phyloP scores from a whole-genome alignment of 2,888 invertebrate genomes.

The Ormyrus pomaceus region DNA sequence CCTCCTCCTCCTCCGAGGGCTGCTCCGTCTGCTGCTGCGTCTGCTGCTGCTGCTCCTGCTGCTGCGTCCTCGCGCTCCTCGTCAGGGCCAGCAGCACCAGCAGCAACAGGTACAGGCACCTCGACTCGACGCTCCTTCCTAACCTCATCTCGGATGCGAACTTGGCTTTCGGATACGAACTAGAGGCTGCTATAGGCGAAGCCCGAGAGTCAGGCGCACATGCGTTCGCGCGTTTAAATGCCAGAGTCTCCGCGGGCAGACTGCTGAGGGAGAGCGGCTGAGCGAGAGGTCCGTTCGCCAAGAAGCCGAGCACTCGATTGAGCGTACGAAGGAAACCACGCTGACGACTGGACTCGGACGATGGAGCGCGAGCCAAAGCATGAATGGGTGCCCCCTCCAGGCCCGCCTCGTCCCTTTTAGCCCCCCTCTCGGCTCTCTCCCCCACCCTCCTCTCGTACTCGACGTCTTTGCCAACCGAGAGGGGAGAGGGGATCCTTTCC shows the following conservation, averaged over 20 bases:
- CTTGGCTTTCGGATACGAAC: too few relatives aligned
- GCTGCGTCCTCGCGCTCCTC: conserved; percentile 35
- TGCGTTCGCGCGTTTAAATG: too few relatives aligned
- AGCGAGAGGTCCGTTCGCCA: neutral
- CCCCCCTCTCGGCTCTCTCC: neutral
- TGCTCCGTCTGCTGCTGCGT: neutral
- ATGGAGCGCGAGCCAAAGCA: conserved; percentile 32
- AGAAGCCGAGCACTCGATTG: neutral
- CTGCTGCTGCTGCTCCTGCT: conserved; percentile 33
- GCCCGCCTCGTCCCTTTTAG: conserved; percentile 29
- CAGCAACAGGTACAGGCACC: conserved; percentile 18
- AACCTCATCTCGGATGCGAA: conserved; percentile 24
- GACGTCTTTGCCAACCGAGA: conserved; percentile 41
- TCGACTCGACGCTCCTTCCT: conserved; percentile 21
- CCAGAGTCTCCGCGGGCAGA: too few relatives aligned
- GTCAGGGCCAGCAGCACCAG: conserved; percentile 48
- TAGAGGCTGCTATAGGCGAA: too few relatives aligned
- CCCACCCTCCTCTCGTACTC: neutral
- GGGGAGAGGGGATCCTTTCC: neutral
- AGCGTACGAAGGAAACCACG: conserved; percentile 33
- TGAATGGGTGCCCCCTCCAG: conserved; percentile 45
- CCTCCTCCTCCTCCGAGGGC: neutral
- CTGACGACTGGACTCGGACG: conserved; percentile 36
- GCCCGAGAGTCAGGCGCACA: too few relatives aligned
- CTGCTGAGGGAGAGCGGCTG: too few relatives aligned